A percentile compares a stretch with the other conserved stretches of the same genome.
Evolutionary conservation across 2,888 invertebrate genomes (phyloP).

Genomic region (Drosophila neonasuta): DNA sequence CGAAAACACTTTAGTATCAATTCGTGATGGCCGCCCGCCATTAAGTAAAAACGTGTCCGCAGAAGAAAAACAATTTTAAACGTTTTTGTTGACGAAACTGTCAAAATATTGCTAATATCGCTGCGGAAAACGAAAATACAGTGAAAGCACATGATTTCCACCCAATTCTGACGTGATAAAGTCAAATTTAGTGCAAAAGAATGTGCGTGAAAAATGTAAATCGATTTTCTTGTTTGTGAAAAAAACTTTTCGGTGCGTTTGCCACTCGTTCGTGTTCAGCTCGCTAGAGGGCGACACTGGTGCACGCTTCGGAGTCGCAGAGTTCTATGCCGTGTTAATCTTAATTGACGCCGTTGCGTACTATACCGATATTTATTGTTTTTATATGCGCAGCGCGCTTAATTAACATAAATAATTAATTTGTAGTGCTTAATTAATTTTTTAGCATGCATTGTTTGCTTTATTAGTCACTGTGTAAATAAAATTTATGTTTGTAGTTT

Average conservation of each 20-base stretch:
- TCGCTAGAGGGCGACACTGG: constrained; percentile 55
- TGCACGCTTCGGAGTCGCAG: constrained; percentile 56
- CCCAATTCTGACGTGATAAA: constrained; percentile 61
- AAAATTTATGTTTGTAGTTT: constrained; percentile 21
- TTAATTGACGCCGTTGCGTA: constrained; percentile 52
- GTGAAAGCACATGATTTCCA: constrained; percentile 68
- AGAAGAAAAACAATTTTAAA: constrained; percentile 81
- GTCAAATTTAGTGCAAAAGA: constrained; percentile 74
- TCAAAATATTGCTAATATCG: constrained; percentile 75
- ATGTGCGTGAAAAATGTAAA: constrained; percentile 81
- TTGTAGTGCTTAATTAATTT: neutral
- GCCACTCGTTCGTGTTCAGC: constrained; percentile 38
- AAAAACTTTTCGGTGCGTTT: constrained; percentile 69
- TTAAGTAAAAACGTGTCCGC: constrained; percentile 83
- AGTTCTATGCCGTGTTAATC: constrained; percentile 58
- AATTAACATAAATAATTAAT: constrained; percentile 18
- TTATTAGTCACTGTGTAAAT: constrained; percentile 6
- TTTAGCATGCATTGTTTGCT: constrained; percentile 30
- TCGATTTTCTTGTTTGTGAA: constrained; percentile 80
- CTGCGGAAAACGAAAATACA: constrained; percentile 71
- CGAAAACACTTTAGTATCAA: constrained; percentile 74
- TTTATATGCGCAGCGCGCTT: constrained; percentile 21
- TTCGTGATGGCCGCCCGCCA: constrained; percentile 79
- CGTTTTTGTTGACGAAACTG: constrained; percentile 77
- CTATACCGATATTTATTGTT: constrained; percentile 23